phyloP scores from a whole-genome alignment of 2,113 vertebrate species.

The Micronycteris hirsuta region DNA sequence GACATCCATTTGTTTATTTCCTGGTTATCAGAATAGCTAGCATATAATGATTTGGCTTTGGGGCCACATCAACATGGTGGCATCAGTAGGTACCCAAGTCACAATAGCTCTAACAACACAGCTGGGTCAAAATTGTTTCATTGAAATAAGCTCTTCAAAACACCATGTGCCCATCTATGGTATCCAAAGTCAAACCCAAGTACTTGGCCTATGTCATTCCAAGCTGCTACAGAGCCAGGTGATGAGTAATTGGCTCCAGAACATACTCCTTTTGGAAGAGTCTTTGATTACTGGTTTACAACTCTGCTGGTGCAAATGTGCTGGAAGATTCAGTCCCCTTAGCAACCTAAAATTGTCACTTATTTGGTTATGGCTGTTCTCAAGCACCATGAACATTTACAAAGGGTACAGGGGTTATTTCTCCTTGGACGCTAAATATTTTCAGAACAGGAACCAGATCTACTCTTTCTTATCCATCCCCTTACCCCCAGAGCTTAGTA shows the following conservation, averaged over 20 bases:
- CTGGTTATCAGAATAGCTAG: not conserved
- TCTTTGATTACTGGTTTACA: not conserved
- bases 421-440: not conserved
- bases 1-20: not conserved
- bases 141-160: constrained; percentile 10
- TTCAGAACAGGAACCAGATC: not conserved
- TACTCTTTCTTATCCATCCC: not conserved
- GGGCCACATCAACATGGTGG: not conserved
- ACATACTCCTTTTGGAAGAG: not conserved
- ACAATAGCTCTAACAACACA: not conserved
- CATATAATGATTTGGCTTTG: constrained; percentile 16
- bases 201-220: not conserved
- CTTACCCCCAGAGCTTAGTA: not conserved
- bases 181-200: not conserved
- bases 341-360: not conserved
- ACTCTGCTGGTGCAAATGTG: not conserved
- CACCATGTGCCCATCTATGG: not conserved
- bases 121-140: constrained; percentile 3
- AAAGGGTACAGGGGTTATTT: not conserved
- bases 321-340: not conserved
- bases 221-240: not conserved
- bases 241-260: not conserved
- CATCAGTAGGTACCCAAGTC: not conserved
- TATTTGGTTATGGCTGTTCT: not conserved
- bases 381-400: not conserved